Conservation (phyloP, 1,140 invertebrate genomes). For the Onthophagus taurus region DNA sequence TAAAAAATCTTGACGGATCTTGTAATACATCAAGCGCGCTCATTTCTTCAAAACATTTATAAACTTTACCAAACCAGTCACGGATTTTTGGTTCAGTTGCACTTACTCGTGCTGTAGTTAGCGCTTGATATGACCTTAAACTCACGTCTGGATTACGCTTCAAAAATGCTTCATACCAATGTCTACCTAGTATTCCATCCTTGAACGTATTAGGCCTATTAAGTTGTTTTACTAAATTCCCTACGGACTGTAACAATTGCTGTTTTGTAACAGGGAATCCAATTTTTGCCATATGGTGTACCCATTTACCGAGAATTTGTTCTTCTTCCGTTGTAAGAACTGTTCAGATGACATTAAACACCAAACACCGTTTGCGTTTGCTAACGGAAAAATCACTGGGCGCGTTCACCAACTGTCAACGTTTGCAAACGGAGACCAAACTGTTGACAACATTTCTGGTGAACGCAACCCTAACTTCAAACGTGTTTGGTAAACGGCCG, state of each 20-base stretch:
- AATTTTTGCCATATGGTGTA: conserved; percentile 3
- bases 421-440: no score
- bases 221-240: conserved; percentile 10
- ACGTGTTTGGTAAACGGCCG: no score
- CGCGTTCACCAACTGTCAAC: no score
- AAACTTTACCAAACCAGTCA: conserved; percentile 26
- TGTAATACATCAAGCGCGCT: conserved; percentile 25
- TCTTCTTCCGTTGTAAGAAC: conserved; percentile 15
- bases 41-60: conserved; percentile 24
- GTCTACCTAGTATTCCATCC: conserved; percentile 21
- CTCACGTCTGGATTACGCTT: conserved; percentile 25
- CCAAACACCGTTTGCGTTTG: no score
- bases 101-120: conserved; percentile 1
- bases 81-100: conserved; percentile 21
- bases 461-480: no score
- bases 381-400: no score
- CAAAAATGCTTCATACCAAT: conserved; percentile 30
- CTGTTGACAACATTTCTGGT: no score
- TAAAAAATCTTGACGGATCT: conserved; percentile 32
- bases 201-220: conserved; percentile 17
- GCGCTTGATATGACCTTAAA: conserved; percentile 19
- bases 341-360: no score
- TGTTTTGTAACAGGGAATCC: conserved; percentile 13
- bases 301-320: conserved; percentile 11
- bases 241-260: conserved; percentile 3